A percentile compares a stretch with the other conserved stretches of the same genome.
Conservation (phyloP, 2,797 vertebrate species). For the Coreius guichenoti region DNA sequence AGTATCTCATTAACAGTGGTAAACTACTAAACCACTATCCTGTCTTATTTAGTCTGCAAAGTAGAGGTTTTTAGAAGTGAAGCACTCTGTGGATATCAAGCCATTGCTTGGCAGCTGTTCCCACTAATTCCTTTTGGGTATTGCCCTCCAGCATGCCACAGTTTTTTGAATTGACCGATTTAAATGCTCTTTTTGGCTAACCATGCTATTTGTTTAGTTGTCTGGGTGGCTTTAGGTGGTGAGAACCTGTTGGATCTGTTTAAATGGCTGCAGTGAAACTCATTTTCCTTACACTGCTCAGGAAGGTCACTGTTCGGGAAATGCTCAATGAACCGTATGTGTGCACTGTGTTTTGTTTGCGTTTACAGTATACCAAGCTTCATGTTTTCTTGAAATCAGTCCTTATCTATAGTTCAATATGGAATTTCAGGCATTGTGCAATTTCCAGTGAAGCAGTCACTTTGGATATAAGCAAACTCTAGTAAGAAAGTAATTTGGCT, state of each 20-base stretch:
- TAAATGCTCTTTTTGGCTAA: slow-evolving; percentile 29
- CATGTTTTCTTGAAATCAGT: slow-evolving; percentile 23
- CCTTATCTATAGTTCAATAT: slow-evolving; percentile 40
- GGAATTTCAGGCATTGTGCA: slow-evolving; percentile 29
- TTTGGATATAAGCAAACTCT: slow-evolving; percentile 38
- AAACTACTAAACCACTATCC: slow-evolving; percentile 55
- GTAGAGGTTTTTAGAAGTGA: slow-evolving; percentile 50
- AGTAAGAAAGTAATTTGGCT: slow-evolving; percentile 31
- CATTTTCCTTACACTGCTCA: slow-evolving; percentile 7
- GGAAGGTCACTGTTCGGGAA: slow-evolving; percentile 21
- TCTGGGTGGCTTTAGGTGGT: slow-evolving; percentile 16
- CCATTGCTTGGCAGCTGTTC: slow-evolving; percentile 63
- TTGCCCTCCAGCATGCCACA: slow-evolving; percentile 17
- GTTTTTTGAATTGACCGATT: slow-evolving; percentile 33
- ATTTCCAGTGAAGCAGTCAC: slow-evolving; percentile 44
- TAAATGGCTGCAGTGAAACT: slow-evolving; percentile 46
- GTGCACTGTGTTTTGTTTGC: slow-evolving; percentile 21
- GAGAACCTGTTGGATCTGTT: slow-evolving; percentile 26
- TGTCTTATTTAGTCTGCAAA: slow-evolving; percentile 39
- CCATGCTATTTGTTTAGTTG: slow-evolving; percentile 17
- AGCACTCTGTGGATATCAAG: slow-evolving; percentile 52
- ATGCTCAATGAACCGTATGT: not conserved
- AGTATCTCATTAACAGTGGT: slow-evolving; percentile 57
- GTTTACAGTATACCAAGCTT: slow-evolving; percentile 18
- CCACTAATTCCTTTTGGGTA: slow-evolving; percentile 35